A percentile compares a stretch with the other conserved stretches of the same genome.
Evolutionary conservation across 1,140 invertebrate genomes (phyloP).

Genomic region (Meloidogyne chitwoodi): DNA sequence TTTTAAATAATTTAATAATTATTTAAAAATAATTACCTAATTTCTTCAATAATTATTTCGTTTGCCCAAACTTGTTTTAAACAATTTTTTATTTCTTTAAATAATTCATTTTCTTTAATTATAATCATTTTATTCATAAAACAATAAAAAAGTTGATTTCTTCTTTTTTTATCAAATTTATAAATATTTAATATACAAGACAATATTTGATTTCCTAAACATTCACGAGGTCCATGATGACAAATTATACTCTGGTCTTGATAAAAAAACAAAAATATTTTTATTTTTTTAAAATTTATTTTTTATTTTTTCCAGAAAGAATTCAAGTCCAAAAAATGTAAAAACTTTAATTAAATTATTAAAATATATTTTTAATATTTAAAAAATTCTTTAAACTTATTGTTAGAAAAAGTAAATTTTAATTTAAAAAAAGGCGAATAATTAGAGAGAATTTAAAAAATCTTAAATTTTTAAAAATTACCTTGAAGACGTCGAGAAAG

Average conservation of each 20-base stretch:
- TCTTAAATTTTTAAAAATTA: not conserved
- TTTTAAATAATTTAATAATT: not conserved
- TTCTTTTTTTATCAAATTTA: not conserved
- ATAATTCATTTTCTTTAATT: constrained; percentile 1
- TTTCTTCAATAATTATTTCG: not conserved
- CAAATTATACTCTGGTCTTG: constrained; percentile 18
- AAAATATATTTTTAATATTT: no score
- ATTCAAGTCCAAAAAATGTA: no score
- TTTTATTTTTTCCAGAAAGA: no score
- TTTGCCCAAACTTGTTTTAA: not conserved
- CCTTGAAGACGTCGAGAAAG: constrained; percentile 22
- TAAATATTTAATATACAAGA: constrained; percentile 16
- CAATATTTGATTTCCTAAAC: constrained; percentile 24
- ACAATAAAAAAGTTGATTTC: constrained; percentile 20
- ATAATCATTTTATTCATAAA: constrained; percentile 30
- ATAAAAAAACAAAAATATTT: not conserved
- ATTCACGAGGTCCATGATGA: constrained; percentile 32
- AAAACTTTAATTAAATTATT: no score
- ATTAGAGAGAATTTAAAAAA: not conserved
- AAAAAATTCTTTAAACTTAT: no score
- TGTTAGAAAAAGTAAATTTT: no score
- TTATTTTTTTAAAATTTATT: no score
- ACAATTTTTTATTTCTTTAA: constrained; percentile 16
- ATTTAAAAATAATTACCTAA: constrained; percentile 11
- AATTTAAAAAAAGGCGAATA: not conserved